These are phyloP conservation scores for Drosophila rhopaloa DNA, from an alignment of 1,140 invertebrate species.

Conservation along the genomic window DNA sequence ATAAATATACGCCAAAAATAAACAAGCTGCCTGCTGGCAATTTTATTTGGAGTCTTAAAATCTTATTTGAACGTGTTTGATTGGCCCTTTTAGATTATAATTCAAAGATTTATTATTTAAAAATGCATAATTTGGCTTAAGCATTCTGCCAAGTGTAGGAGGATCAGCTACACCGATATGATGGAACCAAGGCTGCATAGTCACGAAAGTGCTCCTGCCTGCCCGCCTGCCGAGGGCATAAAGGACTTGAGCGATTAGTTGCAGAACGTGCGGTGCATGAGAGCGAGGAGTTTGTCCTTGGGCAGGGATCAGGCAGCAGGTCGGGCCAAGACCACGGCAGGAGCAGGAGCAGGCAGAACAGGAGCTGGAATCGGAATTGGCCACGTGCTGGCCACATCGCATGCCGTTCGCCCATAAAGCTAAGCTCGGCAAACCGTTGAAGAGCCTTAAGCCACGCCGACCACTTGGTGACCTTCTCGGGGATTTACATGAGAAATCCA, in stretches of 20 bases:
- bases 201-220: conserved; percentile 52
- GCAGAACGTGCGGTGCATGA: conserved; percentile 72
- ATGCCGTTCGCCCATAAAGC: conserved; percentile 31
- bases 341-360: background rate
- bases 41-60: no score
- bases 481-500: conserved; percentile 64
- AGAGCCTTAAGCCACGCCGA: conserved; percentile 58
- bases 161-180: conserved; percentile 8
- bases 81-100: no score
- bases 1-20: no score
- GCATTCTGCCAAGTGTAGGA: background rate
- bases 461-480: conserved; percentile 41
- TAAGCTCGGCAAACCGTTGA: conserved; percentile 36
- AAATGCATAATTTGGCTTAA: background rate
- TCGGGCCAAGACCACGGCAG: no score
- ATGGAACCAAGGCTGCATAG: conserved; percentile 63
- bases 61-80: no score
- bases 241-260: conserved; percentile 81
- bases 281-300: conserved; percentile 32
- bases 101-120: no score
- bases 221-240: conserved; percentile 47
- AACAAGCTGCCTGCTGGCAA: no score
- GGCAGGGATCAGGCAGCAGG: conserved; percentile 11
- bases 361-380: conserved; percentile 25
- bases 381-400: conserved; percentile 51